Base-by-base conservation (phyloP, 2,888 invertebrate species). In the Ophion obscuratus region DNA sequence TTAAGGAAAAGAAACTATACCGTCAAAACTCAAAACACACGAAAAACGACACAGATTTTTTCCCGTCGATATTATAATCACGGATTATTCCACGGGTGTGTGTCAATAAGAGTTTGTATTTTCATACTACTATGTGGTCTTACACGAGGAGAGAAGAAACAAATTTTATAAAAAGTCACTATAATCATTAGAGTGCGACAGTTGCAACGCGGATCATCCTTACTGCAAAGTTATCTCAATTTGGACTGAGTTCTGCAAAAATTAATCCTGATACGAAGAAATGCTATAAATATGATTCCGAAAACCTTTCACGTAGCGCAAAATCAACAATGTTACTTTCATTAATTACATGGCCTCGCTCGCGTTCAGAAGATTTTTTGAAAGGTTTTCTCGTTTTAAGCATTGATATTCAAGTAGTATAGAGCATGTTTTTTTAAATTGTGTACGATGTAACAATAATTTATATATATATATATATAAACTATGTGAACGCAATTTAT, bases 381-480 rank as follows among this genome's bases (percentile, higher is more conserved):
- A 57, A 11, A 20, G 40, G n/a, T n/a, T 61, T 24, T 27, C 44
- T 20, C 17, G 40, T 66, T 40, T 17, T 14, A 47, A 70, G 44
- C 61, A 67, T 80, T 70, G 59, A 57, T 71, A 68, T 91, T 86
- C 89, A 89, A 91, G 87, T 90, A 90, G 91, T 89, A 88, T 90
- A 91, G 53, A 91, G 91, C 91, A 91, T 91, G 89, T 91, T 53
- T 5, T 90, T 81, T 88, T 31, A 31, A 77, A 87, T 88, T 79
- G 86, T 87, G 71, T 84, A 83, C 85, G 86, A 90, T 88, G 87
- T 89, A 86, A 88, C 89, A 86, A 85, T 87, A 80, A 82, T 85
- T 87, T 85, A 81, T 87, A 64, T 78, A 73, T 81, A 76, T 66
- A 76, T 66, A 77, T 79, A 85, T 89, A 84, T 67, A 75, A 87